Conservation (phyloP, 2,113 vertebrate species). For the Morone chrysops region DNA sequence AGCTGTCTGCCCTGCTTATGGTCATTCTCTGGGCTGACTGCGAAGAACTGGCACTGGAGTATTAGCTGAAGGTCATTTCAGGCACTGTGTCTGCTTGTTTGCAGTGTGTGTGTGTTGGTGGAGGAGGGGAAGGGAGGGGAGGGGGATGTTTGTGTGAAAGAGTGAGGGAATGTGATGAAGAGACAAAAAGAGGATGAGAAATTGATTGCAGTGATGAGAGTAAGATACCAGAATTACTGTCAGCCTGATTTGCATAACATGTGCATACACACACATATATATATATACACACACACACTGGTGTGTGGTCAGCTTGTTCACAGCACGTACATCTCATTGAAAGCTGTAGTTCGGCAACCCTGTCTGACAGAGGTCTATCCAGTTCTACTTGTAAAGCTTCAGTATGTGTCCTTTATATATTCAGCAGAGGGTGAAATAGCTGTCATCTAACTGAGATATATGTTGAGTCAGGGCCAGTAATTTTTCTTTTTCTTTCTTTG, state of each 20-base stretch:
- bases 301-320: background rate
- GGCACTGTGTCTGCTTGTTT: background rate
- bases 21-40: slow-evolving; percentile 61
- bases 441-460: background rate
- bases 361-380: background rate
- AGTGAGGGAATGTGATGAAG: slow-evolving; percentile 24
- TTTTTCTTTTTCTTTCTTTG: background rate
- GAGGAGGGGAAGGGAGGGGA: background rate
- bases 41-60: slow-evolving; percentile 42
- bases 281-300: slow-evolving; percentile 9
- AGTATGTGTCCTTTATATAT: background rate
- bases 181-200: slow-evolving; percentile 18
- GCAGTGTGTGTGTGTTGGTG: background rate
- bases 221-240: slow-evolving; percentile 18
- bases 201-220: slow-evolving; percentile 37
- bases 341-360: slow-evolving; percentile 1
- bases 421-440: background rate
- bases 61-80: slow-evolving; percentile 68
- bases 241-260: slow-evolving; percentile 23
- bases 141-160: background rate
- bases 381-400: background rate
- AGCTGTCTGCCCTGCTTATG: slow-evolving; percentile 71
- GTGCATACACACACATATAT: background rate
- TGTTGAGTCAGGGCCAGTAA: background rate
- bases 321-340: slow-evolving; percentile 9